Percentiles rank a stretch among this genome's conserved stretches.
Conservation (phyloP, 2,113 vertebrate genomes). For the Osmerus mordax region DNA sequence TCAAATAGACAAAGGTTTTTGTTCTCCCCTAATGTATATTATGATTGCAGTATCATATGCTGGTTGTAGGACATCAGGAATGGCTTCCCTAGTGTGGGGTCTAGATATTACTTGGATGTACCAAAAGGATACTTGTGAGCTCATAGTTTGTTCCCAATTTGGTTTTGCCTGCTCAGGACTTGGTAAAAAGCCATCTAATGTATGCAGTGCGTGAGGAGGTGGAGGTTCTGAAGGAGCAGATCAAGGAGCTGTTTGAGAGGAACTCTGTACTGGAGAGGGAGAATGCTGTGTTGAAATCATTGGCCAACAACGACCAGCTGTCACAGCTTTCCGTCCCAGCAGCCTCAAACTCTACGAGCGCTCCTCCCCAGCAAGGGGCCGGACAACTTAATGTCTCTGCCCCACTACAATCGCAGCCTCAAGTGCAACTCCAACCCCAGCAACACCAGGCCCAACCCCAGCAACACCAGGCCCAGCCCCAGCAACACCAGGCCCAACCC, state of each 20-base stretch:
- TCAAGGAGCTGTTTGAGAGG: slow-evolving; percentile 97
- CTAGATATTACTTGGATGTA: no score
- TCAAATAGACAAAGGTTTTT: no score
- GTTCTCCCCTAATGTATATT: not conserved
- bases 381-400: slow-evolving; percentile 21
- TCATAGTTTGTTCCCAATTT: not conserved
- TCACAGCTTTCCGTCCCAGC: slow-evolving; percentile 85
- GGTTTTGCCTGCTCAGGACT: slow-evolving; percentile 75
- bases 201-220: slow-evolving; percentile 98
- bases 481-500: not conserved
- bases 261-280: slow-evolving; percentile 98
- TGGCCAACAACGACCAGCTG: slow-evolving; percentile 93
- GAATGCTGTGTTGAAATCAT: slow-evolving; percentile 94
- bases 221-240: slow-evolving; percentile 99
- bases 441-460: not conserved
- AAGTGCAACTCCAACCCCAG: slow-evolving; percentile 19
- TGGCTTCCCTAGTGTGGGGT: no score
- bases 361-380: slow-evolving; percentile 51
- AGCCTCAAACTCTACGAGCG: slow-evolving; percentile 48
- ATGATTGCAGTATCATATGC: not conserved
- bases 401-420: slow-evolving; percentile 2
- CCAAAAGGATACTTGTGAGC: no score
- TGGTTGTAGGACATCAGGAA: not conserved
- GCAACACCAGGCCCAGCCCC: slow-evolving; percentile 12
- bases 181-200: slow-evolving; percentile 99